Evolutionary conservation across 2,888 invertebrate species (phyloP).

Genomic region (Epirrhoe tristata): DNA sequence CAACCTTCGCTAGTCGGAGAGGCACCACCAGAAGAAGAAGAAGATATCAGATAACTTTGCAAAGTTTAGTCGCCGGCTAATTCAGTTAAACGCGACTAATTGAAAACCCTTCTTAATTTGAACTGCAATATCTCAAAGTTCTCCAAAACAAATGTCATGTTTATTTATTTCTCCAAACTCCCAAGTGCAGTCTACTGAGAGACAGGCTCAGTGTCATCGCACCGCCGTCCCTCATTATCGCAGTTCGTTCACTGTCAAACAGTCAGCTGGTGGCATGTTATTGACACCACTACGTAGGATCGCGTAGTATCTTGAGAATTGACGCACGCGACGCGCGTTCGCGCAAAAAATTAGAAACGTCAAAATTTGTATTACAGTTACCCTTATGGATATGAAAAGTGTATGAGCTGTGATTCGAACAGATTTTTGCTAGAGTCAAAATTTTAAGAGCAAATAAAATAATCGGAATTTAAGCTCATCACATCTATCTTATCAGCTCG

Average conservation of each 20-base stretch:
- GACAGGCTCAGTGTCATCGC: constrained; percentile 39
- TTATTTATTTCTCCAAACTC: constrained; percentile 16
- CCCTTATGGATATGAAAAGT: too few relatives aligned
- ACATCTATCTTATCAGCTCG: too few relatives aligned
- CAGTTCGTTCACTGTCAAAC: constrained; percentile 47
- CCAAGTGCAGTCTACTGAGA: constrained; percentile 27
- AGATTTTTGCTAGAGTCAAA: too few relatives aligned
- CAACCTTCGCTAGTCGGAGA: too few relatives aligned
- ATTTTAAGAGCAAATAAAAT: too few relatives aligned
- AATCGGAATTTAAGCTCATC: too few relatives aligned
- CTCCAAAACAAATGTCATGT: constrained; percentile 7
- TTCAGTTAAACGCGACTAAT: neutral
- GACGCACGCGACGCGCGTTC: neutral
- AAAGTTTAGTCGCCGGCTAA: neutral
- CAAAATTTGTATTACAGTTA: too few relatives aligned
- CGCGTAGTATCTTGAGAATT: constrained; percentile 5
- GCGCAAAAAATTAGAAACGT: too few relatives aligned
- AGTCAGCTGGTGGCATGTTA: constrained; percentile 37
- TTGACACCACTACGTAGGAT: constrained; percentile 37
- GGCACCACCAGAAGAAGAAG: too few relatives aligned
- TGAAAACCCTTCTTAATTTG: neutral
- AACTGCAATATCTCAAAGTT: constrained; percentile 12
- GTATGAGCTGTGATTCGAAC: too few relatives aligned
- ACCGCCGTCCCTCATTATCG: constrained; percentile 44
- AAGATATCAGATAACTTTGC: too few relatives aligned